Conservation (phyloP, 2,113 vertebrate species). For the Gracilinanus agilis region DNA sequence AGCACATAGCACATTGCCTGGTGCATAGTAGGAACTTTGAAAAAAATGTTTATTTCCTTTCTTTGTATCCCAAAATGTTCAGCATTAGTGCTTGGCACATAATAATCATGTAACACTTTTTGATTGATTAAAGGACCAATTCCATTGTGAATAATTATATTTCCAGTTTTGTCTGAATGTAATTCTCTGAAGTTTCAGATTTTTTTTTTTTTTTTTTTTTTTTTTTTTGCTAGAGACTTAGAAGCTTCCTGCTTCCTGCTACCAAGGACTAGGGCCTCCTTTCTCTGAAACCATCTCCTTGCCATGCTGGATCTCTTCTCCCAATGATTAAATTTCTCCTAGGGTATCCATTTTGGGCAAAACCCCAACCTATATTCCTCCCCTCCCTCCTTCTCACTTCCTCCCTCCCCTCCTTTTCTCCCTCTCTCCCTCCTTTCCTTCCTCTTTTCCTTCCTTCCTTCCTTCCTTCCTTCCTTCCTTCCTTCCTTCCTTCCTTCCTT, state of each 20-base stretch:
- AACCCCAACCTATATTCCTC: background rate
- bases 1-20: background rate
- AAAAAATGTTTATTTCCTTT: background rate
- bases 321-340: background rate
- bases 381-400: no score
- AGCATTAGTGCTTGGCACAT: background rate
- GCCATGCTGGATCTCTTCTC: background rate
- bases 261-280: background rate
- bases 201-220: background rate
- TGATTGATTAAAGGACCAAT: background rate
- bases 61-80: background rate
- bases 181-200: background rate
- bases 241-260: background rate
- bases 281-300: background rate
- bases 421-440: no score
- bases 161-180: background rate
- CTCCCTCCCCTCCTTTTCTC: no score
- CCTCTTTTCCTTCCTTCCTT: no score
- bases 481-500: no score
- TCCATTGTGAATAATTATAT: background rate
- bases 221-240: background rate
- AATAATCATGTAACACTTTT: background rate
- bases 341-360: background rate
- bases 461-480: no score
- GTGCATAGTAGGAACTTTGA: background rate